These are phyloP conservation scores for Myotis brandtii DNA, from an alignment of 2,113 vertebrate genomes.

Conservation along the genomic window DNA sequence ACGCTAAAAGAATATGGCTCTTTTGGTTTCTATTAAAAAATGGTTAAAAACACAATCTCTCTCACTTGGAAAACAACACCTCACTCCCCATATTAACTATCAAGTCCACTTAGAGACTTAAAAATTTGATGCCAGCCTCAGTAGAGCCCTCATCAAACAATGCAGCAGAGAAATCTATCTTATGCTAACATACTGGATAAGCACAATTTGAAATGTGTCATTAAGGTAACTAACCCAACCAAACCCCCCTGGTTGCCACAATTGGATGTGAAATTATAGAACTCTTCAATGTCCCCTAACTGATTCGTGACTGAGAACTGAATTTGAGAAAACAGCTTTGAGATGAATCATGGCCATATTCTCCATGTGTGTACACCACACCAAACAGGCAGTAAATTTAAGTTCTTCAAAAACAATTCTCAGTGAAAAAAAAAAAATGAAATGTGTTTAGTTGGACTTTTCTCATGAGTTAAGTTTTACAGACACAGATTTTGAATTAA, in stretches of 20 bases:
- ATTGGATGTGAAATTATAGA: not conserved
- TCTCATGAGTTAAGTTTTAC: not conserved
- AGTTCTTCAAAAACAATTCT: not conserved
- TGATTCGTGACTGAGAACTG: not conserved
- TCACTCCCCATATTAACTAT: not conserved
- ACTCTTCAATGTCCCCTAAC: not conserved
- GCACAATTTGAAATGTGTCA: not conserved
- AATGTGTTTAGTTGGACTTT: not conserved
- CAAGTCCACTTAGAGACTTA: not conserved
- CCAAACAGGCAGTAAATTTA: not conserved
- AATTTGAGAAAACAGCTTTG: not conserved
- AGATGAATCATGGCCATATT: not conserved
- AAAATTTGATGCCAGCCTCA: not conserved
- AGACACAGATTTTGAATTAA: slow-evolving; percentile 30
- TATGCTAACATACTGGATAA: not conserved
- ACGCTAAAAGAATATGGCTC: not conserved
- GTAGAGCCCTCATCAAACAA: not conserved
- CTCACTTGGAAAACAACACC: not conserved
- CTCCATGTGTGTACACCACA: not conserved
- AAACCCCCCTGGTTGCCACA: not conserved
- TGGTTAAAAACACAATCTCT: slow-evolving; percentile 18
- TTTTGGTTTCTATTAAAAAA: slow-evolving; percentile 37
- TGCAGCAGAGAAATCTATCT: not conserved
- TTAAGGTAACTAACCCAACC: not conserved
- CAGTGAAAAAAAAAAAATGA: not conserved